phyloP scores from a whole-genome alignment of 1,140 invertebrate genomes.

The Pemphigus obesinymphae region DNA sequence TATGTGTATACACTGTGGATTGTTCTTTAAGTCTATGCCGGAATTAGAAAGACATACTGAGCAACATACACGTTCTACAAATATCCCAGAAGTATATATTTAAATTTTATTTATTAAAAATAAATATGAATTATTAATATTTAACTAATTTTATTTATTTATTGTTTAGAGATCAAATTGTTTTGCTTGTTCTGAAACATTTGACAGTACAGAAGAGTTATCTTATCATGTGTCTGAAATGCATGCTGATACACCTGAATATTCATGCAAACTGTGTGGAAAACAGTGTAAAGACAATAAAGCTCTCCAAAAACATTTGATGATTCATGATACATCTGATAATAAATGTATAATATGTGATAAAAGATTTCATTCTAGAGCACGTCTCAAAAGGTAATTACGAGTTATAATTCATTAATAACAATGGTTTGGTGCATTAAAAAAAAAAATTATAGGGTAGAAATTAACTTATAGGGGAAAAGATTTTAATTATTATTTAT shows the following conservation, averaged over 20 bases:
- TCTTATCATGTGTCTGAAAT: constrained; percentile 57
- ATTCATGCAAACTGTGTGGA: constrained; percentile 59
- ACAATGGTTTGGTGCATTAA: background rate
- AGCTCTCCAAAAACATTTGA: constrained; percentile 64
- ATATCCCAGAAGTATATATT: background rate
- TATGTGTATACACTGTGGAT: constrained; percentile 70
- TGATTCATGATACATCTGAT: constrained; percentile 57
- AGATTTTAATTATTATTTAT: background rate
- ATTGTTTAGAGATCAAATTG: constrained; percentile 51
- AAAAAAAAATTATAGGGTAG: background rate
- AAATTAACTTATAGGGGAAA: background rate
- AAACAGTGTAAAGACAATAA: constrained; percentile 64
- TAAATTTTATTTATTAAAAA: background rate
- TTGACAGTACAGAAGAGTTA: constrained; percentile 55
- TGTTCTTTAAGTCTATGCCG: constrained; percentile 66
- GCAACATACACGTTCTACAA: constrained; percentile 39
- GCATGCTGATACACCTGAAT: constrained; percentile 57
- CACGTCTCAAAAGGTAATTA: constrained; percentile 54
- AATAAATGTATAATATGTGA: constrained; percentile 62
- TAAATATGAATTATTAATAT: constrained; percentile 42
- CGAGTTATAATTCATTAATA: no score
- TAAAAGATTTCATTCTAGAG: constrained; percentile 68
- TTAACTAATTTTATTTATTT: background rate
- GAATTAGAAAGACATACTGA: constrained; percentile 67
- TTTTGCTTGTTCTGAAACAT: constrained; percentile 62